Base-by-base conservation (phyloP, 2,797 vertebrate species). In the Anas bernieri region DNA sequence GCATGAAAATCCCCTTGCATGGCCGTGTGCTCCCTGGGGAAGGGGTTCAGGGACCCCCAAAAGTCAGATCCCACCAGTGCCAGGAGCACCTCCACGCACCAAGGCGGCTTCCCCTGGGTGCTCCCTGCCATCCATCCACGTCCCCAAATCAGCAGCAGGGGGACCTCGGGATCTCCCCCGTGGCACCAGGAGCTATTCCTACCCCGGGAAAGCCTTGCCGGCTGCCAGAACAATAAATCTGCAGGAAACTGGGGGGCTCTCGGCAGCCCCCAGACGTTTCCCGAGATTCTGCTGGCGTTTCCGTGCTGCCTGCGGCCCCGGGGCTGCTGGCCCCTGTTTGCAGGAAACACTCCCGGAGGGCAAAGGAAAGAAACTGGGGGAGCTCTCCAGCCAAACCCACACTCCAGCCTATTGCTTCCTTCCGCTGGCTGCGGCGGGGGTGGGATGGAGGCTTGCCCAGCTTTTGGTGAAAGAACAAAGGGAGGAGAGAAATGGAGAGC, bases 331-430 rank as follows among this genome's bases (percentile, higher is more conserved):
- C 43, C 2, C 14, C 54, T 52, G 58, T 37, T 80, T n/a, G 10
- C 83, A 90, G 92, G 92, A 88, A 95, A 76, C 18, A 15, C 20
- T 54, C 70, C 17, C 52, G 30, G 77, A 31, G 56, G 45, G 54
- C 48, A 30, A 75, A 77, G 50, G 68, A 35, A 76, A 75, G 75
- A 81, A 82, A 62, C 13, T 52, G 48, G n/a, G 76, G 59, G 43
- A 46, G 85, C 62, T 68, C 55, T 82, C 52, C 73, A 69, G 55
- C 4, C 3, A 79, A 72, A 70, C 16, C 28, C 69, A 35, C 58
- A 13, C 83, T 82, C 21, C 54, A 64, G 45, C 62, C 64, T 68
- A 48, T 66, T 46, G 72, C 67, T 87, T 95, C 88, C 75, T 45
- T 67, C 48, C 2, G 3, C 50, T 6, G 1, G 3, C 50, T 6